These are phyloP conservation scores for Heterodera filipjevi DNA, from an alignment of 2,888 invertebrate genomes.

Conservation along the genomic window DNA sequence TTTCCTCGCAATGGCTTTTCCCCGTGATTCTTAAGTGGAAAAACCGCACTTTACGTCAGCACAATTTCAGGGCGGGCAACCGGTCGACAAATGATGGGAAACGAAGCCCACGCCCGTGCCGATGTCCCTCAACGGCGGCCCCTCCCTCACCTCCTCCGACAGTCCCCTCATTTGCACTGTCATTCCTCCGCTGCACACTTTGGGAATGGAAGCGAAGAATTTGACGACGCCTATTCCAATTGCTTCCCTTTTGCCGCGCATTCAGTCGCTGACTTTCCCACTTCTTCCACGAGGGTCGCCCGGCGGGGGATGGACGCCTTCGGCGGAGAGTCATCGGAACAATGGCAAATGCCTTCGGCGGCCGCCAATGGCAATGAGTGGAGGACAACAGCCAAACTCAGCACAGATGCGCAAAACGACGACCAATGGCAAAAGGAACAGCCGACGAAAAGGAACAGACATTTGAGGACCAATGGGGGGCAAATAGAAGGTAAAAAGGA, in stretches of 20 bases:
- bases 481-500: background rate
- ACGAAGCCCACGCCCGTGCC: background rate
- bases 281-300: background rate
- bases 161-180: background rate
- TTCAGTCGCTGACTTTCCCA: background rate
- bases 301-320: background rate
- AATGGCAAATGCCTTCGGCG: background rate
- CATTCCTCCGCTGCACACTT: background rate
- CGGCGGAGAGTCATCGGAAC: background rate
- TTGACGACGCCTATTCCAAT: constrained; percentile 3
- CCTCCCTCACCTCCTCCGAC: background rate
- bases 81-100: constrained; percentile 1
- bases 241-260: background rate
- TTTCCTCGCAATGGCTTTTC: background rate
- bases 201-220: background rate
- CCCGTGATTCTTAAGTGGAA: too few species aligned
- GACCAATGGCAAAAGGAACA: background rate
- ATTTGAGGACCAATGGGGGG: background rate
- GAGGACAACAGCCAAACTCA: background rate
- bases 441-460: background rate
- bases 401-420: background rate
- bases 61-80: background rate
- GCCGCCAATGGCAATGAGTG: constrained; percentile 1
- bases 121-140: background rate
- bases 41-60: background rate